These are phyloP conservation scores for Noctua janthina DNA, from an alignment of 2,888 invertebrate species.

Conservation along the genomic window DNA sequence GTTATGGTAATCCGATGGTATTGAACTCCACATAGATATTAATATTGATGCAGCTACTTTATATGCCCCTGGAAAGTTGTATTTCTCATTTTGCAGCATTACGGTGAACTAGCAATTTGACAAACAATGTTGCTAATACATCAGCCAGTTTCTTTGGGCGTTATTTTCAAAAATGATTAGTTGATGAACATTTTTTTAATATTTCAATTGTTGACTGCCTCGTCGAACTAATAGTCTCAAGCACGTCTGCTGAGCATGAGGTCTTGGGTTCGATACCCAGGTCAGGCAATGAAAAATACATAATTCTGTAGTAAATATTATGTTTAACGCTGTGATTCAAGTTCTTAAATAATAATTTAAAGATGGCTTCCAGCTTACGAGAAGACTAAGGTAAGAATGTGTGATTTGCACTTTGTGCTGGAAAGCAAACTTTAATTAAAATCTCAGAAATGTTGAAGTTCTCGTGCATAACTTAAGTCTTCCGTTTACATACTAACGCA, in stretches of 20 bases:
- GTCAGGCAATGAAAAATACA: background rate
- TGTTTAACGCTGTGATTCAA: background rate
- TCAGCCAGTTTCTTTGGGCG: background rate
- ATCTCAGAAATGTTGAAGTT: constrained; percentile 41
- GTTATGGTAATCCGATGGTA: constrained; percentile 76
- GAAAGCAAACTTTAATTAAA: constrained; percentile 47
- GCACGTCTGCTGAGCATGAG: no score
- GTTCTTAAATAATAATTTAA: background rate
- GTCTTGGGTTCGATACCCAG: no score
- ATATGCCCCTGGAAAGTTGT: constrained; percentile 39
- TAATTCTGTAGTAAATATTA: background rate
- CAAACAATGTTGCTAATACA: constrained; percentile 19
- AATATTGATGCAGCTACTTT: constrained; percentile 59
- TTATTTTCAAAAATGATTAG: no score
- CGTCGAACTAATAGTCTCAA: no score
- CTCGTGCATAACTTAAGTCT: constrained; percentile 47
- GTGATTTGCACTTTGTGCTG: constrained; percentile 44
- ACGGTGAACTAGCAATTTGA: constrained; percentile 28
- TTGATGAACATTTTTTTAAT: background rate
- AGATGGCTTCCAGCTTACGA: constrained; percentile 3
- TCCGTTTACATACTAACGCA: constrained; percentile 33
- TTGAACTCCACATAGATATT: constrained; percentile 70
- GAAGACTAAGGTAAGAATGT: constrained; percentile 26
- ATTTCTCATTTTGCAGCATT: constrained; percentile 54
- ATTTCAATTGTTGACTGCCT: background rate